These are phyloP conservation scores for Rhopilema esculentum DNA, from an alignment of 30 jellyfish, hydroid and myxozoan species.

Conservation along the genomic window DNA sequence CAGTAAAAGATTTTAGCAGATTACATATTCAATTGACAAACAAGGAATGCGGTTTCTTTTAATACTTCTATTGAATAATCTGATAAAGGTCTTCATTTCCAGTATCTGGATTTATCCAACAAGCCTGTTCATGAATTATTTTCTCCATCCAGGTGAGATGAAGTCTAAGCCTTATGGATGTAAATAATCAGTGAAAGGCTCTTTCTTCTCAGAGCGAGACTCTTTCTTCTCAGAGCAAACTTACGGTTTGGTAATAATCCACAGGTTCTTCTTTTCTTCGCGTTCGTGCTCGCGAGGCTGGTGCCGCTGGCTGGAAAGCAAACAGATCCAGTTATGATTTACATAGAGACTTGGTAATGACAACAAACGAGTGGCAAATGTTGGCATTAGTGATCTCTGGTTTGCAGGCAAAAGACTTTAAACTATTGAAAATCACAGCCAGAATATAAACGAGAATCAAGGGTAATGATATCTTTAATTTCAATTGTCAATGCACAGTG, in stretches of 20 bases:
- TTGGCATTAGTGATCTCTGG: background rate
- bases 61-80: background rate
- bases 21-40: background rate
- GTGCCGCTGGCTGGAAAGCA: slow-evolving; percentile 17
- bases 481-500: background rate
- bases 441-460: background rate
- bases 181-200: background rate
- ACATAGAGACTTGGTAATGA: background rate
- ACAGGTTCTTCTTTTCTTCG: slow-evolving; percentile 21
- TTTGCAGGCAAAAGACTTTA: background rate
- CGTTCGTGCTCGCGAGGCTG: background rate
- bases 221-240: background rate
- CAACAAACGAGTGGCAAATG: background rate
- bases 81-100: background rate
- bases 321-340: background rate
- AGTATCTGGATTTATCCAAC: background rate
- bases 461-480: background rate
- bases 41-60: background rate
- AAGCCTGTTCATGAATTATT: background rate
- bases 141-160: background rate
- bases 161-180: background rate
- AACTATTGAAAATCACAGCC: background rate
- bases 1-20: background rate
- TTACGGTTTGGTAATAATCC: slow-evolving; percentile 21
- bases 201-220: background rate